phyloP scores from a whole-genome alignment of 2,888 invertebrate genomes.

The Brachycybe producta region DNA sequence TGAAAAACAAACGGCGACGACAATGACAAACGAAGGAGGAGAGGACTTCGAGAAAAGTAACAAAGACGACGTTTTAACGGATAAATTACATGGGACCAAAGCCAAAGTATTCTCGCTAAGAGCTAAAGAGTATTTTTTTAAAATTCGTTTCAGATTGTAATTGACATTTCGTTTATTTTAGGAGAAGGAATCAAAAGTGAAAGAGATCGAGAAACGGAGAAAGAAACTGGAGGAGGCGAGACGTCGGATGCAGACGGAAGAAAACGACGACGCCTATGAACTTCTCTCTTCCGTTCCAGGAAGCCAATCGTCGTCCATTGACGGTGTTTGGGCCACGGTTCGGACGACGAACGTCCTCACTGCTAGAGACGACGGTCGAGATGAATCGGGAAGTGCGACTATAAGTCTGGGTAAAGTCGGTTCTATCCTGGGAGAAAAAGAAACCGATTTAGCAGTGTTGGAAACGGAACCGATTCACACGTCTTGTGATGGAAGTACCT shows the following conservation, averaged over 20 bases:
- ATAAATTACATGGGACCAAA: too few species aligned
- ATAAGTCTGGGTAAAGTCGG: conserved; percentile 74
- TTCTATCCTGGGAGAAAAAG: conserved; percentile 53
- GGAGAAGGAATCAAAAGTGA: conserved; percentile 22
- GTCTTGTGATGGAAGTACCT: background rate
- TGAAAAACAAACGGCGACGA: too few species aligned
- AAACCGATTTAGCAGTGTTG: background rate
- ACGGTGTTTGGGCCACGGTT: conserved; percentile 53
- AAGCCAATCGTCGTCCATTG: conserved; percentile 63
- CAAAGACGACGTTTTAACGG: too few species aligned
- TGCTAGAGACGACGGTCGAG: background rate
- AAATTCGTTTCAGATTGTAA: too few species aligned
- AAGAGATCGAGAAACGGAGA: conserved; percentile 43
- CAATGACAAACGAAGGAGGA: too few species aligned
- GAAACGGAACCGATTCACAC: background rate
- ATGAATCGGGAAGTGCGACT: conserved; percentile 51
- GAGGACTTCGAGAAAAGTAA: too few species aligned
- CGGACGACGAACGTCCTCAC: background rate
- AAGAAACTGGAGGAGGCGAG: conserved; percentile 69
- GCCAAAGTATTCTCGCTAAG: too few species aligned
- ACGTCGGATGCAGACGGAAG: conserved; percentile 60
- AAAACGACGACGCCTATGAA: conserved; percentile 51
- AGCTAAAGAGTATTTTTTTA: too few species aligned
- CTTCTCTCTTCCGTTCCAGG: conserved; percentile 50
- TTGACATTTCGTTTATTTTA: background rate